These are phyloP conservation scores for Priocnemis perturbator DNA, from an alignment of 2,888 invertebrate species.

Conservation along the genomic window DNA sequence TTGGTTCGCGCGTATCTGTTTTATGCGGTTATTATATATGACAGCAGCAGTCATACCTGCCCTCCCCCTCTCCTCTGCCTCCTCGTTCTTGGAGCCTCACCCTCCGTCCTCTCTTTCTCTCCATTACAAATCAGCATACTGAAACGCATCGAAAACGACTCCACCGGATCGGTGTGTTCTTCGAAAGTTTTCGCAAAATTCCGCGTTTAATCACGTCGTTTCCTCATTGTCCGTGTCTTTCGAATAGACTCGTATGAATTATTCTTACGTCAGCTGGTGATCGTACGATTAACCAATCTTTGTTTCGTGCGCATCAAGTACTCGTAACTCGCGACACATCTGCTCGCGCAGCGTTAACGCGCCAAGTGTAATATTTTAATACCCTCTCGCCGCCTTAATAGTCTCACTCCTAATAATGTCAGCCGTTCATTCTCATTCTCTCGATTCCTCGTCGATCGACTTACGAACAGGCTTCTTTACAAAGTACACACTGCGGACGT, in stretches of 20 bases:
- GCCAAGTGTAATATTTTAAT: too few species aligned
- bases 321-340: too few species aligned
- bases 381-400: too few species aligned
- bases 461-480: too few species aligned
- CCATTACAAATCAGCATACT: neutral
- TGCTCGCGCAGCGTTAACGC: too few species aligned
- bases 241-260: too few species aligned
- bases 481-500: too few species aligned
- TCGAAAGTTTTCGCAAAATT: neutral
- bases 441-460: neutral
- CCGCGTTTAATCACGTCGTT: too few species aligned
- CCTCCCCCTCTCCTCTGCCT: slow-evolving; percentile 40
- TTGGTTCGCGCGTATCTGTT: slow-evolving; percentile 74
- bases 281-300: too few species aligned
- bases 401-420: neutral
- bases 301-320: too few species aligned
- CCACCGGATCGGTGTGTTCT: neutral
- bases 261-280: too few species aligned
- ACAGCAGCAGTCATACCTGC: slow-evolving; percentile 74
- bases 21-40: slow-evolving; percentile 76
- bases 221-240: neutral
- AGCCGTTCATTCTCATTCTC: neutral
- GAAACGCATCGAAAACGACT: neutral
- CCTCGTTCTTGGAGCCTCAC: slow-evolving; percentile 18
- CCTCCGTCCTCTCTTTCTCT: slow-evolving; percentile 1